A percentile compares a stretch with the other conserved stretches of the same genome.
These are phyloP conservation scores for Drosophila multiciliata DNA, from an alignment of 2,888 invertebrate species.

Conservation along the genomic window DNA sequence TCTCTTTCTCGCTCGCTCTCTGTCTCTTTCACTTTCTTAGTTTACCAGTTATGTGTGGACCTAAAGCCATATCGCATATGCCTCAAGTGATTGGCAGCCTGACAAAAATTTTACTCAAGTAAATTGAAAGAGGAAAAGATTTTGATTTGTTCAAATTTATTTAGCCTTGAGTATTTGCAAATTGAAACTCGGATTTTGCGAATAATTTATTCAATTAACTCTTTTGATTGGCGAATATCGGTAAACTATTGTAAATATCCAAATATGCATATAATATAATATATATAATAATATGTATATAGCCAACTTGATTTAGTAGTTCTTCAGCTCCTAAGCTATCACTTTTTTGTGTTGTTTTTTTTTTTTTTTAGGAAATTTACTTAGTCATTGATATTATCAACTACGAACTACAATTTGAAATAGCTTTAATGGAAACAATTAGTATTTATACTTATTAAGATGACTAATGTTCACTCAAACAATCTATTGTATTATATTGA, in stretches of 20 bases:
- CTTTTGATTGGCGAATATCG: background rate
- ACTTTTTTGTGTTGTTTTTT: background rate
- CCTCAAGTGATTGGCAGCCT: conserved; percentile 12
- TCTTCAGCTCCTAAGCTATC: background rate
- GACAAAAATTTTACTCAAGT: conserved; percentile 8
- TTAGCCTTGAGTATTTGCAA: conserved; percentile 13
- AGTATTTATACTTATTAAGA: background rate
- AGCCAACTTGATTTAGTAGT: background rate
- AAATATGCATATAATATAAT: background rate
- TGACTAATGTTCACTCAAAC: background rate
- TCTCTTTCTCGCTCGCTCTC: background rate
- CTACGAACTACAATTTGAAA: background rate
- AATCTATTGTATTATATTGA: background rate
- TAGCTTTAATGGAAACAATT: background rate
- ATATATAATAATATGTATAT: no score
- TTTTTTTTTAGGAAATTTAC: background rate
- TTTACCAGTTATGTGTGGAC: background rate
- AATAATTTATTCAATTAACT: background rate
- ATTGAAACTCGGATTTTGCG: background rate
- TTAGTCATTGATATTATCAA: background rate
- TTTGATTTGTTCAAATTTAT: conserved; percentile 5
- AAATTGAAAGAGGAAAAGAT: conserved; percentile 1
- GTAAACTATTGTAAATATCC: background rate
- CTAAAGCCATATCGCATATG: conserved; percentile 12
- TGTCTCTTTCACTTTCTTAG: background rate